Evolutionary conservation across 2,888 invertebrate genomes (phyloP), one percentile per base, ranked within the genome.

Genomic region (Catocala sponsa): DNA sequence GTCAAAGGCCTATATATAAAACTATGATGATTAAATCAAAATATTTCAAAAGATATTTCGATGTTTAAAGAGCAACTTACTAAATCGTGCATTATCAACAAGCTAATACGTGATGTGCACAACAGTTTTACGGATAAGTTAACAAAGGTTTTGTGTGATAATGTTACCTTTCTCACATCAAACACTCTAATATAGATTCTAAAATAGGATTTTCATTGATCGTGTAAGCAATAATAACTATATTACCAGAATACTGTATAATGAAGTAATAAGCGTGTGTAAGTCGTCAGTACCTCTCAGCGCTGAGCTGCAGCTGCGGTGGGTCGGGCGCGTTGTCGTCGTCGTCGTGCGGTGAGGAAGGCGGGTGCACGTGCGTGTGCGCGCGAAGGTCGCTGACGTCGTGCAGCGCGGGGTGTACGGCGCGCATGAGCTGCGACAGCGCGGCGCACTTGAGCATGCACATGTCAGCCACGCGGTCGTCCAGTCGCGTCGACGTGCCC

Each of bases 391-490:
- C 50, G 42, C 15, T 12, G 9, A 63, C n/a, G 10, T 44, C 33
- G 94, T 98, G 99, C 72, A 99, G 95, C 88, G 98, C 97, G 0
- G 99, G 99, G 95, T 99, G 99, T 72, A 99, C 96, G 72, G 95
- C 95, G 81, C 98, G 97, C 84, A 99, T 95, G 33, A 99, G 95
- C 84, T 96, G 96, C 65, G 95, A 89, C 55, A 99, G 94, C 7
- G 99, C 99, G 79, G 97, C 90, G 44, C 97, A 96, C 94, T 99
- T 99, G 95, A 99, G 97, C 87, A 97, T 96, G 89, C 98, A 97
- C 98, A 99, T 98, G 58, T 98, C 97, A 81, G 96, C 97, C 42
- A 99, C 97, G 59, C 99, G 96, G 90, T 99, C 99, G 94, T 99
- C 99, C 57, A 99, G 94, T 43, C 98, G 96, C 2, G 98, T 98